These are phyloP conservation scores for Leptobrachium leishanense DNA, from an alignment of 2,113 vertebrate genomes.

Conservation along the genomic window DNA sequence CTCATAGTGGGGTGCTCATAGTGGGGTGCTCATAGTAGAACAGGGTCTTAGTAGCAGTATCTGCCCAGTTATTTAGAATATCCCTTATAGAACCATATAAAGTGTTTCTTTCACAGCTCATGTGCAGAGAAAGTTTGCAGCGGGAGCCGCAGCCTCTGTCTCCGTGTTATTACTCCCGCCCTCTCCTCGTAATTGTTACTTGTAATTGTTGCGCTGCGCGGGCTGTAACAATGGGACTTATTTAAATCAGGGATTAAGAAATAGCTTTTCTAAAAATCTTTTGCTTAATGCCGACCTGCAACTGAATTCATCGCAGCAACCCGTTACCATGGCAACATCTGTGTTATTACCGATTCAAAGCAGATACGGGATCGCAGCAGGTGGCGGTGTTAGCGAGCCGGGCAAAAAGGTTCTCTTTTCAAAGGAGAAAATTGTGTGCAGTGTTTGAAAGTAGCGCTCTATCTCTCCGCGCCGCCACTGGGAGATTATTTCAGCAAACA, in stretches of 20 bases:
- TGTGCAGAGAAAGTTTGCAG: too few species aligned
- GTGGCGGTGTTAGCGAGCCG: constrained; percentile 21
- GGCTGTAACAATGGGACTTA: constrained; percentile 15
- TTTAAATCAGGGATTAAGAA: constrained; percentile 42
- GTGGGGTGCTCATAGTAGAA: too few species aligned
- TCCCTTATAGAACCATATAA: too few species aligned
- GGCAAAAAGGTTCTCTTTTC: constrained; percentile 29
- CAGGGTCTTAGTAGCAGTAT: too few species aligned
- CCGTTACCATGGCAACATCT: constrained; percentile 27
- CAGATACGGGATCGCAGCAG: constrained; percentile 24
- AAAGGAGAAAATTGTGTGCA: neutral
- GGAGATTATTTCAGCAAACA: neutral
- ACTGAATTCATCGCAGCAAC: constrained; percentile 22
- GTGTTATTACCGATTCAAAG: constrained; percentile 31
- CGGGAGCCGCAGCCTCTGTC: too few species aligned
- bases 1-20: too few species aligned
- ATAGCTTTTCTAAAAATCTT: constrained; percentile 21
- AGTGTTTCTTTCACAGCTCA: too few species aligned
- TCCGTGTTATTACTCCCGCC: too few species aligned
- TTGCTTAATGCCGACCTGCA: constrained; percentile 13
- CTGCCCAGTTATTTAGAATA: too few species aligned
- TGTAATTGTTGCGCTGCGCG: neutral
- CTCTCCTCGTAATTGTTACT: neutral
- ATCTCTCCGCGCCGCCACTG: neutral
- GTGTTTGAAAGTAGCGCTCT: neutral